Conservation (phyloP, 2,113 vertebrate genomes). For the Australoheros scitulus region DNA sequence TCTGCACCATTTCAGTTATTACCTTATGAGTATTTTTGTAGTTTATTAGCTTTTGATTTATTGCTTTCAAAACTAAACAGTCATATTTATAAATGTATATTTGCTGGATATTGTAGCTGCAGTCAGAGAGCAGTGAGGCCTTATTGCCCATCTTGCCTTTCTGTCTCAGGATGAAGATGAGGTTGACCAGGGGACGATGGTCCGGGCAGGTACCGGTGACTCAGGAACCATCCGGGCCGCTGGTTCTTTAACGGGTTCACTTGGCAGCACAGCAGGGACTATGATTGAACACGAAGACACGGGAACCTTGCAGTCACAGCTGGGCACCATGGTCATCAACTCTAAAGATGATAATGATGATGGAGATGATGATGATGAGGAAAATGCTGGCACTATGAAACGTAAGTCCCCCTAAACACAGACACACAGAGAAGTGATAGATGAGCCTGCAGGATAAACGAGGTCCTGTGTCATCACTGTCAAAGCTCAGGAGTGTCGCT, state of each 20-base stretch:
- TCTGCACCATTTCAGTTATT: background rate
- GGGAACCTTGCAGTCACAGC: constrained; percentile 84
- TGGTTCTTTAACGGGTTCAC: constrained; percentile 77
- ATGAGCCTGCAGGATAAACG: too few species aligned
- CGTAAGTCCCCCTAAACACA: constrained; percentile 56
- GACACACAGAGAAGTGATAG: too few species aligned
- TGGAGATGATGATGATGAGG: constrained; percentile 89
- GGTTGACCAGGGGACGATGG: constrained; percentile 91
- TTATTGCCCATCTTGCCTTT: background rate
- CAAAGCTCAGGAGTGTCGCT: background rate
- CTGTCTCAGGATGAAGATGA: constrained; percentile 89
- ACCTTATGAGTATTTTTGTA: accelerated
- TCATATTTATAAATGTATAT: background rate
- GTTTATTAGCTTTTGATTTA: background rate
- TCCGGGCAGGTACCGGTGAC: constrained; percentile 82
- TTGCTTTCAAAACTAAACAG: background rate
- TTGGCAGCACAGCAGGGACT: constrained; percentile 79
- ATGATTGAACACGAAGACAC: constrained; percentile 87
- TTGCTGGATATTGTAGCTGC: background rate
- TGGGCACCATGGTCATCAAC: constrained; percentile 97
- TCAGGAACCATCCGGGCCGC: constrained; percentile 85
- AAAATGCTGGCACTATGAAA: constrained; percentile 92
- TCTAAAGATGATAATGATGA: constrained; percentile 88
- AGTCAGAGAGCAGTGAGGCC: too few species aligned
- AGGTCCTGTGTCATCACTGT: too few species aligned